Conservation (phyloP, 1,140 invertebrate species). For the Dinothrombium tinctorium region DNA sequence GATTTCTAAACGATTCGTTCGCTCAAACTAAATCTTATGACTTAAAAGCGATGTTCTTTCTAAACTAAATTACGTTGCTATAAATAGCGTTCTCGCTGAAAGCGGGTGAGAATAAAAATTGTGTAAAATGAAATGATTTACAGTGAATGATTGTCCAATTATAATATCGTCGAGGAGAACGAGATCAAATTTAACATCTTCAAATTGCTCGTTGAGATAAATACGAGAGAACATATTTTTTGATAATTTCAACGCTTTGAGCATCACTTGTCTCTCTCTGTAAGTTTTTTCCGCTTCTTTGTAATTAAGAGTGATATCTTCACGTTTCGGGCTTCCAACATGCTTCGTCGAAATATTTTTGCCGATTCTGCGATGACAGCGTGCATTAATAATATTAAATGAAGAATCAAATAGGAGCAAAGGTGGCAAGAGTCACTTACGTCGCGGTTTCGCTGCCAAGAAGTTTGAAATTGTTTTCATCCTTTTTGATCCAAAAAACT, state of each 20-base stretch:
- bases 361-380: conserved; percentile 37
- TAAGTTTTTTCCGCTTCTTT: conserved; percentile 50
- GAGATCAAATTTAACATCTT: conserved; percentile 61
- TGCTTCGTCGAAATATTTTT: conserved; percentile 67
- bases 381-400: conserved; percentile 1
- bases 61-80: too few relatives aligned
- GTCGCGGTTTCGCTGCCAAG: conserved; percentile 15
- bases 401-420: not conserved
- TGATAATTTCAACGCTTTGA: conserved; percentile 39
- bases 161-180: conserved; percentile 56
- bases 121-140: conserved; percentile 20
- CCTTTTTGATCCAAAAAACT: conserved; percentile 22
- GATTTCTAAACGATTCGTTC: too few relatives aligned
- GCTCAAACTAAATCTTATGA: too few relatives aligned
- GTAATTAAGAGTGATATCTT: conserved; percentile 62
- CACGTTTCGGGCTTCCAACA: conserved; percentile 41
- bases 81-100: too few relatives aligned
- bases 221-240: conserved; percentile 56
- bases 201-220: conserved; percentile 68
- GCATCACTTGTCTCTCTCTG: conserved; percentile 54
- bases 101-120: too few relatives aligned
- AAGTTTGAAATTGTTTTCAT: conserved; percentile 13
- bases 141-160: conserved; percentile 55
- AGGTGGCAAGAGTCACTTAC: conserved; percentile 11
- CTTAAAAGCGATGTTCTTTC: too few relatives aligned